Evolutionary conservation across 1,140 invertebrate species (phyloP).

Genomic region (Halictus rubicundus): DNA sequence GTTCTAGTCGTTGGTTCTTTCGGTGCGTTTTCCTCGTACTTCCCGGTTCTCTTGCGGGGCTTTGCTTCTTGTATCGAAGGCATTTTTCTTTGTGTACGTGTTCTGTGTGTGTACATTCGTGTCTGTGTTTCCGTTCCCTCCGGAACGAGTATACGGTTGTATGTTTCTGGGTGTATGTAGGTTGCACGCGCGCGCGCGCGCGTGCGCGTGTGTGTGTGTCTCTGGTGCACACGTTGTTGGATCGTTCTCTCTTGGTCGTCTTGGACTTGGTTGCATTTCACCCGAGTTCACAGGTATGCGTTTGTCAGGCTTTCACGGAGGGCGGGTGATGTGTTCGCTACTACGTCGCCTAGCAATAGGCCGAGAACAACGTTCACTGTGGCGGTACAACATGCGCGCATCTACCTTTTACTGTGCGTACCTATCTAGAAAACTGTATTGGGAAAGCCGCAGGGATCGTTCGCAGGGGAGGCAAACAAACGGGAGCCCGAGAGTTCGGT

Average conservation of each 20-base stretch:
- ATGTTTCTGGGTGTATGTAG: not conserved
- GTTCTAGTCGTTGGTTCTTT: not conserved
- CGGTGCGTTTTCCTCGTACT: no score
- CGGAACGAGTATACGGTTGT: not conserved
- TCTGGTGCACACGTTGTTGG: no score
- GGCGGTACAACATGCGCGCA: slow-evolving; percentile 47
- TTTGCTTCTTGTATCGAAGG: no score
- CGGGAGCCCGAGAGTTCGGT: not conserved
- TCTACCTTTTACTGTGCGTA: slow-evolving; percentile 62
- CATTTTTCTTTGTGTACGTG: not conserved
- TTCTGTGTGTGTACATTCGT: slow-evolving; percentile 6
- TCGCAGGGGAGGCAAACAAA: slow-evolving; percentile 10
- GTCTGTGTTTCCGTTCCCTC: slow-evolving; percentile 24
- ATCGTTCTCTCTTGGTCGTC: slow-evolving; percentile 23
- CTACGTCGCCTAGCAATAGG: slow-evolving; percentile 27
- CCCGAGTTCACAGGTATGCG: slow-evolving; percentile 52
- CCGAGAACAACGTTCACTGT: slow-evolving; percentile 6
- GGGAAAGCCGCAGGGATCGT: slow-evolving; percentile 2
- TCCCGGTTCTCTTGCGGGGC: not conserved
- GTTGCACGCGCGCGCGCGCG: no score
- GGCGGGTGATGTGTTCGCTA: slow-evolving; percentile 20
- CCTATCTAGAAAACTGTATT: slow-evolving; percentile 47
- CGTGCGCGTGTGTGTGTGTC: no score
- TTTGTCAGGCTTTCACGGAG: not conserved
- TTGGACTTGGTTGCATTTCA: slow-evolving; percentile 64